Base-by-base conservation (phyloP, 2,888 invertebrate species). In the Tholera decimalis region DNA sequence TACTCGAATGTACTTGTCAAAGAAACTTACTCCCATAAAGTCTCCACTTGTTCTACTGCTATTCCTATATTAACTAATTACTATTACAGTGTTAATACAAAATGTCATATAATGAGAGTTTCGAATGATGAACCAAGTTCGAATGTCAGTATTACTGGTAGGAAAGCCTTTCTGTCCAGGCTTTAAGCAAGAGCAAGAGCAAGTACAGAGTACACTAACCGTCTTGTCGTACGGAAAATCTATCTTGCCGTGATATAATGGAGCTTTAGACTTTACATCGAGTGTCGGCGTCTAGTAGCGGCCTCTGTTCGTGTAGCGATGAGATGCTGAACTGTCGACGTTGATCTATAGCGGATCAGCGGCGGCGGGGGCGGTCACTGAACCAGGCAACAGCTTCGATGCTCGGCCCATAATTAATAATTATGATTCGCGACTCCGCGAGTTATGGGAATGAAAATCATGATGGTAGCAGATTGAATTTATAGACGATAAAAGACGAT, bases 311-410 rank as follows among this genome's bases (percentile, higher is more conserved):
- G 56, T 71, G 72, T 65, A 64, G 66, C 82, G 79, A 79, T 76
- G 83, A 79, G 82, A 80, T 83, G 85, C 84, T 79, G 75, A 75
- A 73, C 83, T 79, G 77, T 76, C 80, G 70, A 74, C 83, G 71
- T 80, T 86, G 86, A 88, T 87, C 85, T 86, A 87, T 86, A 74
- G 81, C 81, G 67, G 83, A 78, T 74, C 79, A 73, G 68, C 75
- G 41, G 68, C 59, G 54, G 59, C 59, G 53, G 65, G 73, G 66
- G 73, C 74, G 74, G 74, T 74, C 75, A 62, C 68, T 74, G 79
- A 79, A 76, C 75, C 75, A 63, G 75, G 75, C 68, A 76, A 75
- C 74, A 39, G 74, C 54, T 77, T 74, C 74, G 78, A 74, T 65
- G 65, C 74, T 73, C 73, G 59, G 72, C 51, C 74, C 60, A 74